These are phyloP conservation scores for Spea hammondii DNA, from an alignment of 2,797 vertebrate species.

Conservation along the genomic window DNA sequence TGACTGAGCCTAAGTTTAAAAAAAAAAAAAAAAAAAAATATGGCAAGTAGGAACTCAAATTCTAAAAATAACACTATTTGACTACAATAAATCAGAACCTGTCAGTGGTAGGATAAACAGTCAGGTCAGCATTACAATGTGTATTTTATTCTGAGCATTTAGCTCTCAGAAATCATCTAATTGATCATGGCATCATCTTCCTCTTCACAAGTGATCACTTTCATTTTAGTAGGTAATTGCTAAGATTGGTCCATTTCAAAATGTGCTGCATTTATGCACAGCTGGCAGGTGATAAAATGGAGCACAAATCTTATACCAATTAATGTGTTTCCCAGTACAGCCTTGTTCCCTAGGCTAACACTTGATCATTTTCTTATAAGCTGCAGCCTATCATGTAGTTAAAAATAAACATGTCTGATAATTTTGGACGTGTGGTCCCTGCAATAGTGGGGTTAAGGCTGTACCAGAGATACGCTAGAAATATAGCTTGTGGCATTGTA, in stretches of 20 bases:
- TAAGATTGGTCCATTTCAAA: neutral
- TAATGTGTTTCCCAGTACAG: neutral
- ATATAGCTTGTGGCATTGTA: too few species aligned
- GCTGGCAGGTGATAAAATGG: constrained; percentile 1
- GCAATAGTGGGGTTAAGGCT: neutral
- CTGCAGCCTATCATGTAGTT: neutral
- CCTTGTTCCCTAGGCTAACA: neutral
- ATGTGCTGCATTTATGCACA: neutral
- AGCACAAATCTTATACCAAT: neutral
- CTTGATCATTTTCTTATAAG: neutral
- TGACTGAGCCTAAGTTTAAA: constrained; percentile 1
- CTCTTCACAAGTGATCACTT: constrained; percentile 2
- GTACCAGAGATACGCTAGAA: neutral
- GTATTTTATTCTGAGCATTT: neutral
- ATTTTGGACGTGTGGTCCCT: neutral
- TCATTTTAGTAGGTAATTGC: neutral
- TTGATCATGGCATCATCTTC: neutral
- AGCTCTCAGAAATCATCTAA: neutral
- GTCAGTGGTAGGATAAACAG: constrained; percentile 1
- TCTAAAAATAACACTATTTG: constrained; percentile 18
- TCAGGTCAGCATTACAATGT: constrained; percentile 4
- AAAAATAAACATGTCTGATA: neutral
- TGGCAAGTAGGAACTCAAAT: neutral
- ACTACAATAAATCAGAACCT: constrained; percentile 8
- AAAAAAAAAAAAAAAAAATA: neutral